Base-by-base conservation (phyloP, 64 coral and sea anemone species). In the Pachyseris speciosa region DNA sequence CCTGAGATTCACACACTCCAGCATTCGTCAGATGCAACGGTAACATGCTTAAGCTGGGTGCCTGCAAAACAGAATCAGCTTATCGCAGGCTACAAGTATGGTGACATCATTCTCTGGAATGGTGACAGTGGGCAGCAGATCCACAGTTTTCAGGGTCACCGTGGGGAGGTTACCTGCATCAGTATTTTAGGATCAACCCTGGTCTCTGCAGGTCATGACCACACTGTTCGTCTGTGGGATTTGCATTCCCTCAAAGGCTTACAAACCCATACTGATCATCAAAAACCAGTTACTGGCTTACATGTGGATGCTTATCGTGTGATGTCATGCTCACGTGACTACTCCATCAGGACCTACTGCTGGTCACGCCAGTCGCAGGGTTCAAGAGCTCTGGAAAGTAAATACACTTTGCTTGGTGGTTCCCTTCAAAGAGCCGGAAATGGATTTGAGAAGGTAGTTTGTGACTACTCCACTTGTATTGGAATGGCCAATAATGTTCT, bases 401-500 rank as follows among this genome's bases (percentile, higher is more conserved):
- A 88, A 27, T 96, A 96, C 71, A 96, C 95, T 0, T 80, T 96
- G 2, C 52, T 96, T 32, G 95, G 95, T 0, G 95, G 95, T 2
- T 96, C 95, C 20, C 53, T 96, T 5, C 91, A 93, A 75, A 96
- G 95, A 63, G 95, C 95, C 30, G 95, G 95, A 17, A 92, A 80
- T 72, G 95, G 95, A 5, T 96, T 96, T 93, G 95, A 96, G 38
- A 96, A 96, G 63, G 84, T 96, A 38, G 43, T 94, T 27, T 93
- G 91, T 93, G 95, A 96, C 38, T 96, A 93, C 69, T 93, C 86
- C 11, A 93, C 91, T 11, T 96, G 95, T 72, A 64, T 96, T 17
- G 95, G 95, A 26, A 74, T 96, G 79, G 95, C 95, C 13, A 96
- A 96, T 90, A 87, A 96, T 80, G 91, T 96, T 32, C 36, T 96